These are phyloP conservation scores for Psephotus haematonotus DNA, from an alignment of 2,113 vertebrate genomes.

Conservation along the genomic window DNA sequence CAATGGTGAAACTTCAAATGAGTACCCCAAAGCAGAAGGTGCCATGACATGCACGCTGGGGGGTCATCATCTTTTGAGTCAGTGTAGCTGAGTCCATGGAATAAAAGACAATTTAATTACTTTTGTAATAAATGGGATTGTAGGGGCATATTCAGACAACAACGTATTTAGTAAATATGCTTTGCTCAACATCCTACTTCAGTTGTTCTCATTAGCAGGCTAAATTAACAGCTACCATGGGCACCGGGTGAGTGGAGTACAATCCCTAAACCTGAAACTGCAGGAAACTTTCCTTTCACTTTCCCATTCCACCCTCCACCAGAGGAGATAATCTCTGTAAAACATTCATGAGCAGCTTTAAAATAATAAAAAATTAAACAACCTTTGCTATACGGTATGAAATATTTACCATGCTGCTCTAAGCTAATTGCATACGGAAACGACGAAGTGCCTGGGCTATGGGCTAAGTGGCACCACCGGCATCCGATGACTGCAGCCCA, in stretches of 20 bases:
- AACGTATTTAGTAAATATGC: neutral
- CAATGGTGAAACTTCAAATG: neutral
- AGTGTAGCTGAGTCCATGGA: neutral
- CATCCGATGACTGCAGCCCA: neutral
- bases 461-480: neutral
- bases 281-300: neutral
- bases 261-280: neutral
- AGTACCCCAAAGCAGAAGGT: neutral
- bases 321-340: neutral
- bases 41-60: rapidly evolving
- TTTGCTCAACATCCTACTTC: neutral
- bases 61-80: neutral
- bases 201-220: neutral
- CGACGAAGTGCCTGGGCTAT: neutral
- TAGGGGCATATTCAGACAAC: neutral
- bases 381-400: constrained; percentile 68
- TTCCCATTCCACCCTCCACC: neutral
- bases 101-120: neutral
- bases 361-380: constrained; percentile 74
- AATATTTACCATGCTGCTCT: constrained; percentile 70
- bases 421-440: constrained; percentile 62
- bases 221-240: neutral
- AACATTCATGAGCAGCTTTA: constrained; percentile 73
- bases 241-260: neutral
- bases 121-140: neutral